These are phyloP conservation scores for Megaceryle maxima DNA, from an alignment of 2,113 vertebrate genomes.

Conservation along the genomic window DNA sequence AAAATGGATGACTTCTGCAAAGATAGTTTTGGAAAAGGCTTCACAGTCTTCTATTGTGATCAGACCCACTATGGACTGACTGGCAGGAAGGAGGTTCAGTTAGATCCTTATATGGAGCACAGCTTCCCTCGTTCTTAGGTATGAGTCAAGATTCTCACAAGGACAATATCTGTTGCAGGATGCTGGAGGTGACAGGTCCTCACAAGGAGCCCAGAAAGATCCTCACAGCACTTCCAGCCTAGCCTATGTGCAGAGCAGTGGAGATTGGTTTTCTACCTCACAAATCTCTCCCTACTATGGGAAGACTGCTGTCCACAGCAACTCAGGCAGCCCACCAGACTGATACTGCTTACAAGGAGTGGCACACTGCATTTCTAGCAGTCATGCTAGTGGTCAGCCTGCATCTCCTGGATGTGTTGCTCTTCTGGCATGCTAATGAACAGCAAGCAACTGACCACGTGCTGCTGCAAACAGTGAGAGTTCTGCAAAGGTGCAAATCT, in stretches of 20 bases:
- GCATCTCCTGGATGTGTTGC: not conserved
- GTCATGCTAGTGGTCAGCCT: not conserved
- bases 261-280: not conserved
- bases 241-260: not conserved
- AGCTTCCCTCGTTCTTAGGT: not conserved
- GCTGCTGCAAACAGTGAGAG: not conserved
- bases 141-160: not conserved
- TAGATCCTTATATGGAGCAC: not conserved
- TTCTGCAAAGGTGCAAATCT: not conserved
- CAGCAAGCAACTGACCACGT: not conserved
- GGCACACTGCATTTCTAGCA: not conserved
- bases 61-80: not conserved
- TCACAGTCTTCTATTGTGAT: not conserved
- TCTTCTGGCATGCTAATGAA: accelerated
- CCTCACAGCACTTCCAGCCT: not conserved
- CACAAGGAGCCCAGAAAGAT: not conserved
- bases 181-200: not conserved
- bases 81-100: not conserved
- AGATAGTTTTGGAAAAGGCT: not conserved
- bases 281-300: not conserved
- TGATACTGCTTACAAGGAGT: not conserved
- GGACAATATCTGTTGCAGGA: not conserved
- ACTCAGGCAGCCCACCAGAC: not conserved
- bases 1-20: not conserved
- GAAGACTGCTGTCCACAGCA: not conserved